Percentiles rank a stretch among this genome's conserved stretches.
These are phyloP conservation scores for Oxygymnocypris stewartii DNA, from an alignment of 2,113 vertebrate species.

Conservation along the genomic window DNA sequence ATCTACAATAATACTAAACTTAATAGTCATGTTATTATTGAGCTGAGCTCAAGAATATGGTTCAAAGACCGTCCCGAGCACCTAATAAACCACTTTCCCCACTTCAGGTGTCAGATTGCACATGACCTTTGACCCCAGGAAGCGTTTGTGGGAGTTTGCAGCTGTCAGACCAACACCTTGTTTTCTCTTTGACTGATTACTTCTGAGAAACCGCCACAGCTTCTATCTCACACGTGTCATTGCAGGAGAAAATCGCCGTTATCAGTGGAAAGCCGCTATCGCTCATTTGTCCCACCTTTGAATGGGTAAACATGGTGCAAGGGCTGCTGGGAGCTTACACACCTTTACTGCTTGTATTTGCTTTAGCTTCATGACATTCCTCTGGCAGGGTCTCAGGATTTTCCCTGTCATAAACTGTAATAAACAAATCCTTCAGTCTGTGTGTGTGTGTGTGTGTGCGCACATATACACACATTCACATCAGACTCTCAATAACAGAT, in stretches of 20 bases:
- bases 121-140: slow-evolving; percentile 26
- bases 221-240: background rate
- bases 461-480: background rate
- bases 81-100: background rate
- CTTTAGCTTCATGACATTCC: slow-evolving; percentile 21
- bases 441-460: background rate
- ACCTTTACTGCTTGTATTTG: slow-evolving; percentile 4
- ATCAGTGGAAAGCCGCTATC: background rate
- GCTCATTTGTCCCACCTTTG: background rate
- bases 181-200: background rate
- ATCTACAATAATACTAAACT: background rate
- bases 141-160: too few relatives aligned
- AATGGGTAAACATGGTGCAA: background rate
- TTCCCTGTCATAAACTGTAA: background rate
- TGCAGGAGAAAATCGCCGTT: background rate
- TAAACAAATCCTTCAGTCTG: background rate
- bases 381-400: background rate
- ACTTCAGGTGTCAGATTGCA: background rate
- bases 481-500: background rate
- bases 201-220: background rate
- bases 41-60: background rate
- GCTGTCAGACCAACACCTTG: background rate
- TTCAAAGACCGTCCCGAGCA: background rate
- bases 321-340: slow-evolving; percentile 4
- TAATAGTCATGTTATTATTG: background rate